phyloP scores from a whole-genome alignment of 1,140 invertebrate genomes.

The Zophobas atratus region DNA sequence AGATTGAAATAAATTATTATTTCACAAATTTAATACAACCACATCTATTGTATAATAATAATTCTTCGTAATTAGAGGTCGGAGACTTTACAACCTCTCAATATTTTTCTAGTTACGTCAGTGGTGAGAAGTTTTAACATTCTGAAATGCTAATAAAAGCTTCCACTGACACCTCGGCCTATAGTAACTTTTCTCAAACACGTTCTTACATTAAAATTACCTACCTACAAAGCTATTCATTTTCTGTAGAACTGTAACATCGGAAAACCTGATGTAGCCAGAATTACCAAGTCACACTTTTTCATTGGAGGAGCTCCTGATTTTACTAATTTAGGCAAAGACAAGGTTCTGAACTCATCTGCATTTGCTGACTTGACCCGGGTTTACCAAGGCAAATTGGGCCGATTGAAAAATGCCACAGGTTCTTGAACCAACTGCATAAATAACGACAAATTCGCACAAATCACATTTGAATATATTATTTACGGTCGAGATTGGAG shows the following conservation, averaged over 20 bases:
- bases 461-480: constrained; percentile 31
- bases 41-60: too few relatives aligned
- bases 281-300: not conserved
- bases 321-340: not conserved
- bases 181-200: too few relatives aligned
- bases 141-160: too few relatives aligned
- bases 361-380: not conserved
- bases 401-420: constrained; percentile 11
- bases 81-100: too few relatives aligned
- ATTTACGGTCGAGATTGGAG: constrained; percentile 17
- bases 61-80: too few relatives aligned
- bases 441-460: constrained; percentile 28
- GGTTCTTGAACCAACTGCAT: constrained; percentile 9
- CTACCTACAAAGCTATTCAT: not conserved
- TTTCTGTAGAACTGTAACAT: not conserved
- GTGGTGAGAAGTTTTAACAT: too few relatives aligned
- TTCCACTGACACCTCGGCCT: too few relatives aligned
- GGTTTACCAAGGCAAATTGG: not conserved
- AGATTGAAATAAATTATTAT: too few relatives aligned
- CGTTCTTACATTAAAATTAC: not conserved
- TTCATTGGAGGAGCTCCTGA: not conserved
- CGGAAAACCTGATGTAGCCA: constrained; percentile 14
- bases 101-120: too few relatives aligned
- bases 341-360: not conserved
- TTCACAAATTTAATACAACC: too few relatives aligned